These are phyloP conservation scores for Platyrinchus mystaceus DNA, from an alignment of 2,797 vertebrate species.

Conservation along the genomic window DNA sequence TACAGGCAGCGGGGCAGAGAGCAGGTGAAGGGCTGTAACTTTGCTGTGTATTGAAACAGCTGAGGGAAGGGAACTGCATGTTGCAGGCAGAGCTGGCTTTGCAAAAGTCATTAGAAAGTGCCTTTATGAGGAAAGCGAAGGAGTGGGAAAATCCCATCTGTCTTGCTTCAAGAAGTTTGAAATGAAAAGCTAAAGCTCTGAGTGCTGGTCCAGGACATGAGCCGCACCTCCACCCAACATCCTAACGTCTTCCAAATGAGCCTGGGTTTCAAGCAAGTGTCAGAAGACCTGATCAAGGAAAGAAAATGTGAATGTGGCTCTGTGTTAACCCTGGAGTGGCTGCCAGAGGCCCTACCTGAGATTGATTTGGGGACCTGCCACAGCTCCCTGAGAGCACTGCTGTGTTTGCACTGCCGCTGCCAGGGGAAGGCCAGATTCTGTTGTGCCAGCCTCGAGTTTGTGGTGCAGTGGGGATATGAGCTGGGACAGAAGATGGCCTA, in stretches of 20 bases:
- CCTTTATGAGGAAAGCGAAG: not conserved
- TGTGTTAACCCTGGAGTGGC: not conserved
- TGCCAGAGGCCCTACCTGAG: not conserved
- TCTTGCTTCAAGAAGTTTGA: not conserved
- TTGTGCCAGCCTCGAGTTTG: not conserved
- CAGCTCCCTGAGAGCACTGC: not conserved
- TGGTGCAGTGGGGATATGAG: not conserved
- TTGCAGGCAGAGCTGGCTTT: not conserved
- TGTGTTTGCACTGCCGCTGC: not conserved
- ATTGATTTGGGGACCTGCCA: not conserved
- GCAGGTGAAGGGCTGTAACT: not conserved
- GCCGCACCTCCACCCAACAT: not conserved
- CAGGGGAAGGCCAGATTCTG: not conserved
- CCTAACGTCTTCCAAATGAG: slow-evolving; percentile 7
- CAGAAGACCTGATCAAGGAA: not conserved
- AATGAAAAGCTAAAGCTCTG: not conserved
- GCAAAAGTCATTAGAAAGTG: not conserved
- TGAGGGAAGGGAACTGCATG: not conserved
- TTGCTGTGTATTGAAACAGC: not conserved
- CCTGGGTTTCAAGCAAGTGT: not conserved
- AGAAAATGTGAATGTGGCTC: not conserved
- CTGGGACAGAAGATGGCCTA: not conserved
- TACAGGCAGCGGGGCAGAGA: not conserved
- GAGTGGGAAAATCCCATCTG: not conserved
- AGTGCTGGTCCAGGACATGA: not conserved